Evolutionary conservation across 35 echinoderm and acorn worm species (phyloP).

Genomic region (Patiria miniata): DNA sequence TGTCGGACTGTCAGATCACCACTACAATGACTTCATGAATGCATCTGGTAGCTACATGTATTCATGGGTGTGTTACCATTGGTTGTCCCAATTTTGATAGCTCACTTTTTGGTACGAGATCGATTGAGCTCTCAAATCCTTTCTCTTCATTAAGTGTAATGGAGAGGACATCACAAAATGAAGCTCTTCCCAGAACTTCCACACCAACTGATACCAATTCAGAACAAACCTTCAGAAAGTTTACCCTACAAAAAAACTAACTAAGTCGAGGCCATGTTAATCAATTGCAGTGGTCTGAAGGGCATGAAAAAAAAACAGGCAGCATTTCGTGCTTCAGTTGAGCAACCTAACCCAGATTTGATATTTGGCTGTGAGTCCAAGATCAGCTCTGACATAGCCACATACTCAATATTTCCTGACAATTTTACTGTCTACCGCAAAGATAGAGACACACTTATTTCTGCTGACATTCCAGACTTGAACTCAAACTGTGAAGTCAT

Average conservation of each 20-base stretch:
- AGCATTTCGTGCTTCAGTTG: too few relatives aligned
- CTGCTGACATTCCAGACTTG: background rate
- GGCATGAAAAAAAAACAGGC: background rate
- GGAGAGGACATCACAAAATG: background rate
- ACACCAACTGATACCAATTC: background rate
- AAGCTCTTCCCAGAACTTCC: background rate
- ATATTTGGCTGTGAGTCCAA: conserved; percentile 45
- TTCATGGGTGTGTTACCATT: background rate
- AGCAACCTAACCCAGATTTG: conserved; percentile 26
- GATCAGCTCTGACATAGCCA: background rate
- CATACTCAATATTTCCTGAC: conserved; percentile 29
- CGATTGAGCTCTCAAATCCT: conserved; percentile 8
- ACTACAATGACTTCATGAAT: background rate
- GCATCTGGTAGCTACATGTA: background rate
- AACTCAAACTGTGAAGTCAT: conserved; percentile 27
- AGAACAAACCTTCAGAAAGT: background rate
- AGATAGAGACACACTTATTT: conserved; percentile 30
- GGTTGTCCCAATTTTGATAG: conserved; percentile 12
- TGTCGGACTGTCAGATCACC: background rate
- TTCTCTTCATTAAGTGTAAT: conserved; percentile 2
- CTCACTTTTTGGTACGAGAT: background rate
- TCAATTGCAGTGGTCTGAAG: conserved; percentile 34
- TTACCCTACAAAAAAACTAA: background rate
- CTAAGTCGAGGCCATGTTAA: conserved; percentile 4
- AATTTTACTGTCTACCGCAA: conserved; percentile 16